A percentile compares a stretch with the other conserved stretches of the same genome.
These are phyloP conservation scores for Epinotia ramella DNA, from an alignment of 2,888 invertebrate genomes.

Conservation along the genomic window DNA sequence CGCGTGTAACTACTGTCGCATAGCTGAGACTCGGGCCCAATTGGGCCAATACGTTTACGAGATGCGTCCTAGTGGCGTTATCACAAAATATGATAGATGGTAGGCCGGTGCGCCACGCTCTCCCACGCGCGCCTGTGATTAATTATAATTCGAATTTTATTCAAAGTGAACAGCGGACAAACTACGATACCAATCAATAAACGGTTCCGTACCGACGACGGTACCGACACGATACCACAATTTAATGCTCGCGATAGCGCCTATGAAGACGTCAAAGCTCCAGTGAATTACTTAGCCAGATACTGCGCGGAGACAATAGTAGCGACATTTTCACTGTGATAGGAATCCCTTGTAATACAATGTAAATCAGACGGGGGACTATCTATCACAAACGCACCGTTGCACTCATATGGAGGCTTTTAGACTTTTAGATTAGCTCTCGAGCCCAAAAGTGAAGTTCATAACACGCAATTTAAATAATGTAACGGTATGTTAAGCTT, in stretches of 20 bases:
- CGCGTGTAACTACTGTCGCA: slow-evolving; percentile 45
- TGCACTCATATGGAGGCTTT: slow-evolving; percentile 36
- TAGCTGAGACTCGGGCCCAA: slow-evolving; percentile 61
- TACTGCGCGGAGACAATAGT: slow-evolving; percentile 62
- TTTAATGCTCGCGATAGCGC: slow-evolving; percentile 79
- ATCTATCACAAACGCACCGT: slow-evolving; percentile 55
- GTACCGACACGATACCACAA: slow-evolving; percentile 83
- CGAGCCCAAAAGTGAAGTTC: slow-evolving; percentile 30
- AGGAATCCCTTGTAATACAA: slow-evolving; percentile 64
- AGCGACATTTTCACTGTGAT: slow-evolving; percentile 72
- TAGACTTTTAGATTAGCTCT: slow-evolving; percentile 44
- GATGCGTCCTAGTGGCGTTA: slow-evolving; percentile 82
- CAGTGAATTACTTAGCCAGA: slow-evolving; percentile 71
- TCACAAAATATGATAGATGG: slow-evolving; percentile 86
- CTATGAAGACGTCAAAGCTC: slow-evolving; percentile 81
- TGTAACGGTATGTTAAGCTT: slow-evolving; percentile 34
- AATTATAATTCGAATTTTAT: slow-evolving; percentile 86
- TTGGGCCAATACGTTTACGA: slow-evolving; percentile 77
- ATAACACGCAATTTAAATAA: slow-evolving; percentile 39
- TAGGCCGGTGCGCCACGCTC: slow-evolving; percentile 77
- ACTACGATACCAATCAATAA: slow-evolving; percentile 85
- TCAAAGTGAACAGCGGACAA: slow-evolving; percentile 85
- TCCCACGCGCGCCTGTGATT: slow-evolving; percentile 84
- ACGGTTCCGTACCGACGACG: slow-evolving; percentile 84
- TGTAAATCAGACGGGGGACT: slow-evolving; percentile 56